A percentile compares a stretch with the other conserved stretches of the same genome.
phyloP scores from a whole-genome alignment of 2,888 invertebrate species.

The Lissonota sp. region DNA sequence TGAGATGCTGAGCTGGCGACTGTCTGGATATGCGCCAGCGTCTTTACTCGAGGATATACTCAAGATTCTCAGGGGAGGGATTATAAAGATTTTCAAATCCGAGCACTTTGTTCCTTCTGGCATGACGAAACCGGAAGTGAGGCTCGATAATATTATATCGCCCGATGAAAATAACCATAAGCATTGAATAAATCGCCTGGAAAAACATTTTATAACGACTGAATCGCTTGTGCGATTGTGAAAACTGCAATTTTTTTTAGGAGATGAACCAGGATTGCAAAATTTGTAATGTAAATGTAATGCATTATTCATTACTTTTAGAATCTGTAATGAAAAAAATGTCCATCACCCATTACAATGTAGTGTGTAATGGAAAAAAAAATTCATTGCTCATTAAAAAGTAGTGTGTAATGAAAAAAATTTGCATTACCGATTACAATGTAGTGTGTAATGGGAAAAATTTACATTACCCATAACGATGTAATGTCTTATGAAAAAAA shows the following conservation, averaged over 20 bases:
- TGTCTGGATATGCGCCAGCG: neutral
- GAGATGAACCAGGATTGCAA: no score
- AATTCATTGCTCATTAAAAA: no score
- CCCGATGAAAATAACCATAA: slow-evolving; percentile 30
- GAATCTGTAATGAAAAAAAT: no score
- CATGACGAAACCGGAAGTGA: slow-evolving; percentile 37
- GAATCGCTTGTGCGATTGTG: neutral
- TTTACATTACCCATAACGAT: no score
- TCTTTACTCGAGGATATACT: slow-evolving; percentile 7
- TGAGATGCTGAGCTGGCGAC: slow-evolving; percentile 52
- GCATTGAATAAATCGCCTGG: slow-evolving; percentile 3
- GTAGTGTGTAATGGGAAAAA: no score
- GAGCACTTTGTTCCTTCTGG: slow-evolving; percentile 17
- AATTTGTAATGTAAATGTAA: no score
- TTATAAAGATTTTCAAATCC: slow-evolving; percentile 17
- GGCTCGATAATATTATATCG: slow-evolving; percentile 43
- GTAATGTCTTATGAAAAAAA: no score
- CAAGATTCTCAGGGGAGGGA: slow-evolving; percentile 25
- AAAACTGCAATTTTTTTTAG: neutral
- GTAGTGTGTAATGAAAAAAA: no score
- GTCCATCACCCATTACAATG: no score
- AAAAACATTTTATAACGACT: slow-evolving; percentile 13
- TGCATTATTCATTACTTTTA: no score
- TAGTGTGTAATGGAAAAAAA: no score
- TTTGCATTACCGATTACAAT: no score